Base-by-base conservation (phyloP, 2,113 vertebrate species). In the Isichthys henryi region DNA sequence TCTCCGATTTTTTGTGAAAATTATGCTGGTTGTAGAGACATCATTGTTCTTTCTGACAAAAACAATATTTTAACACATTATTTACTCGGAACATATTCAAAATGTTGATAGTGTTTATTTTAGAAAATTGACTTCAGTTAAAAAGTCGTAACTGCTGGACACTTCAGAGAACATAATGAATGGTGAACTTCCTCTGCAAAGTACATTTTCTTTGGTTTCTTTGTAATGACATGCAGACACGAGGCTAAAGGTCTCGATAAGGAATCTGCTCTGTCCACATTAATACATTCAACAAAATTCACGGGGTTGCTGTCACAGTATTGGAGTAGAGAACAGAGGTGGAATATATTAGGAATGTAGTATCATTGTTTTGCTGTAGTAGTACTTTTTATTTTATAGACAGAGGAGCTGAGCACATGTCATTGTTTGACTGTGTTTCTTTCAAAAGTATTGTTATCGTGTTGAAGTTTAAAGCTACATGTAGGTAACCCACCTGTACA, bases 401-500 rank as follows among this genome's bases (percentile, higher is more conserved):
- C 70, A 7, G 27, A 17, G 10, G 27, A 77, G 21, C 70, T 9
- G 70, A 80, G 13, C 4, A 80, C 13, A 43, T 43, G 74, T 43
- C 35, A 43, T 80, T 1, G 0, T 39, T 6, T 5, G 13, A 39
- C 7, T 77, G 13, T 77, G 13, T 39, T 39, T 35, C 11, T 77
- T 77, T 77, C 74, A 31, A 70, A 17, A 39, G 74, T 35, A 35
- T 43, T 35, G 35, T 15, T 15, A 35, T 43, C 74, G 19, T 80
- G 35, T 39, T 43, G 39, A 80, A 80, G 35, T 43, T 80, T 27
- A 70, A 70, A 31, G n/a, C 27, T 70, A 13, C 3, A 11, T 70
- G 49, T 90, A 89, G 89, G 86, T 89, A 90, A 91, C 92, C 21
- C 94, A 95, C 94, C 94, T 95, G 93, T 91, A 1, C 35, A 35